Conservation (phyloP, 2,888 invertebrate genomes). For the Cephalotes varians region DNA sequence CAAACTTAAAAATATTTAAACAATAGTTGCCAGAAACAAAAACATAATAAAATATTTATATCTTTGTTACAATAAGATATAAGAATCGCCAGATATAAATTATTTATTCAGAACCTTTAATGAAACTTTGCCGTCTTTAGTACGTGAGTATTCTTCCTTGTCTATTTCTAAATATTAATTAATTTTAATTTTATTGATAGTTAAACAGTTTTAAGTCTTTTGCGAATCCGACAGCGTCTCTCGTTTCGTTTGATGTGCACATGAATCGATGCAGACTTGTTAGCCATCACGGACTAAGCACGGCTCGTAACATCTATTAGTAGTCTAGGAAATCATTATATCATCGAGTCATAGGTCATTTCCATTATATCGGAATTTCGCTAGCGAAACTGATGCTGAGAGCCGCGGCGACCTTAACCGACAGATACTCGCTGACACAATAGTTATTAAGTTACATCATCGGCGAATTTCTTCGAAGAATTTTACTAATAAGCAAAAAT, state of each 20-base stretch:
- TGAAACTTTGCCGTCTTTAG: neutral
- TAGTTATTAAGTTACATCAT: conserved; percentile 81
- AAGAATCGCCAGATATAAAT: neutral
- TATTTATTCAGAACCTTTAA: neutral
- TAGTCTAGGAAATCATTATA: conserved; percentile 83
- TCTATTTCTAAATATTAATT: neutral
- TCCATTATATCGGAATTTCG: conserved; percentile 84
- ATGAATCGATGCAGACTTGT: conserved; percentile 55
- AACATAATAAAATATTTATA: neutral
- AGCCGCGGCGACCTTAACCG: conserved; percentile 69
- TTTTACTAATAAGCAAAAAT: conserved; percentile 67
- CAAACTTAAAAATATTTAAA: neutral
- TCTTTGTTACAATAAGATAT: neutral
- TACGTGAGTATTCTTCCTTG: neutral
- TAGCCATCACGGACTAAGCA: conserved; percentile 19
- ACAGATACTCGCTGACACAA: conserved; percentile 73
- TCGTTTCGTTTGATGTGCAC: neutral
- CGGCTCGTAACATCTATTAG: conserved; percentile 69
- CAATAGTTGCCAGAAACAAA: neutral
- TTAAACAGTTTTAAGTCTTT: neutral
- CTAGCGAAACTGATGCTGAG: conserved; percentile 73
- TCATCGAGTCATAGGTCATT: conserved; percentile 83
- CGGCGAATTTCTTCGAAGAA: conserved; percentile 64
- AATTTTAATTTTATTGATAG: neutral
- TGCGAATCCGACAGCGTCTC: neutral